phyloP scores from a whole-genome alignment of 1,140 invertebrate genomes.

The Dreissena polymorpha region DNA sequence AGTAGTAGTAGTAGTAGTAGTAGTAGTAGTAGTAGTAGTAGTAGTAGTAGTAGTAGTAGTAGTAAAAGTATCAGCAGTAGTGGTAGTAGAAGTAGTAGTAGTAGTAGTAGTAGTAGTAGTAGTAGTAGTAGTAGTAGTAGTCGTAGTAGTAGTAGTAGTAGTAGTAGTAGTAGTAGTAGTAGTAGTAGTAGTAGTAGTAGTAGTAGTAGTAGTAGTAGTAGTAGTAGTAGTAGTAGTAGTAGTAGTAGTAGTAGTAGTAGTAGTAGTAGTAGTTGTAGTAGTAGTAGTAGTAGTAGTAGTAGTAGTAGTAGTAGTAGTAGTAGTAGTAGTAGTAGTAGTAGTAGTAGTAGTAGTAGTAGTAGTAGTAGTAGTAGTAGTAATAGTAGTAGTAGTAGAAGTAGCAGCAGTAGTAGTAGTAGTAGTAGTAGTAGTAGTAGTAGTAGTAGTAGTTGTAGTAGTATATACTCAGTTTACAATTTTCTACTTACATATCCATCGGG shows the following conservation, averaged over 20 bases:
- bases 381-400: background rate
- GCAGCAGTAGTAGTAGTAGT: background rate
- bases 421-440: background rate
- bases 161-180: slow-evolving; percentile 1
- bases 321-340: background rate
- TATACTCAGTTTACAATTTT: no score
- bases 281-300: background rate
- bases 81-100: background rate
- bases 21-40: background rate
- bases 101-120: background rate
- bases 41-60: background rate
- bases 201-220: background rate
- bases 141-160: no score
- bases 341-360: slow-evolving; percentile 1
- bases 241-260: background rate
- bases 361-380: slow-evolving; percentile 1
- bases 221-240: background rate
- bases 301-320: background rate
- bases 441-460: background rate
- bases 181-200: background rate
- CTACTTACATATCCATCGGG: no score
- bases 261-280: background rate
- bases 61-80: background rate
- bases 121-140: background rate
- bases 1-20: background rate